Evolutionary conservation across 2,113 vertebrate genomes (phyloP).

Genomic region (Zapus hudsonius): DNA sequence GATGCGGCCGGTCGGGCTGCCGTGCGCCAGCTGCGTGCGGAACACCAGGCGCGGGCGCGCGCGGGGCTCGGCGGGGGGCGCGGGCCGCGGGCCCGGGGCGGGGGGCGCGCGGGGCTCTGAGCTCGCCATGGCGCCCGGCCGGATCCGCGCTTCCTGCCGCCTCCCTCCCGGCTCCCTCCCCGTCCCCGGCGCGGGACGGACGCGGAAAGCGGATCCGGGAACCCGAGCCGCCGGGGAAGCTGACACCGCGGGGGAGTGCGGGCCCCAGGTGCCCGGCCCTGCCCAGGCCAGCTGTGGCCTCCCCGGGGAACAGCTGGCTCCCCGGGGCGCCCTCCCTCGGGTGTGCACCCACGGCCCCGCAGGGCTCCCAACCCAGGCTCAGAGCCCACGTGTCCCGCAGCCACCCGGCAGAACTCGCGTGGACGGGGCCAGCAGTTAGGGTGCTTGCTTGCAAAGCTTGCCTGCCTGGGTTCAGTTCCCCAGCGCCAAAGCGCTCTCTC

Average conservation of each 20-base stretch:
- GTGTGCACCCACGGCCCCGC: too few species aligned
- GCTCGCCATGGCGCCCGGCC: conserved; percentile 85
- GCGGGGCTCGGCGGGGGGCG: conserved; percentile 80
- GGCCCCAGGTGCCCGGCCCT: conserved; percentile 51
- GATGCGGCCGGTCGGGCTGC: conserved; percentile 94
- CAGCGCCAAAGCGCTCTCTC: too few species aligned
- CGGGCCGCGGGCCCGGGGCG: conserved; percentile 68
- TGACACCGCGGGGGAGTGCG: conserved; percentile 54
- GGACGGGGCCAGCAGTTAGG: too few species aligned
- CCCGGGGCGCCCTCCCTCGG: not conserved
- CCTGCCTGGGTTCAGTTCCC: too few species aligned
- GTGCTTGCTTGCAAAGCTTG: too few species aligned
- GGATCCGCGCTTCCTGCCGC: conserved; percentile 80
- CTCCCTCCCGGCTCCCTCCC: conserved; percentile 75
- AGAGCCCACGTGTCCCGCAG: too few species aligned
- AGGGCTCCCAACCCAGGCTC: too few species aligned
- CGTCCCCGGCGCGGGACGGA: conserved; percentile 51
- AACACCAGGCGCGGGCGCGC: conserved; percentile 92
- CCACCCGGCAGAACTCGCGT: too few species aligned
- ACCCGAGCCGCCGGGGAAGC: conserved; percentile 73
- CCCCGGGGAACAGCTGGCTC: not conserved
- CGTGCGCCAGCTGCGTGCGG: conserved; percentile 97
- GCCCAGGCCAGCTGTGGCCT: conserved; percentile 40
- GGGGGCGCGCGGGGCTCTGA: conserved; percentile 55
- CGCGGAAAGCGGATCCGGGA: conserved; percentile 70